phyloP scores from a whole-genome alignment of 2,797 vertebrate genomes.

The Pangasius macronema region DNA sequence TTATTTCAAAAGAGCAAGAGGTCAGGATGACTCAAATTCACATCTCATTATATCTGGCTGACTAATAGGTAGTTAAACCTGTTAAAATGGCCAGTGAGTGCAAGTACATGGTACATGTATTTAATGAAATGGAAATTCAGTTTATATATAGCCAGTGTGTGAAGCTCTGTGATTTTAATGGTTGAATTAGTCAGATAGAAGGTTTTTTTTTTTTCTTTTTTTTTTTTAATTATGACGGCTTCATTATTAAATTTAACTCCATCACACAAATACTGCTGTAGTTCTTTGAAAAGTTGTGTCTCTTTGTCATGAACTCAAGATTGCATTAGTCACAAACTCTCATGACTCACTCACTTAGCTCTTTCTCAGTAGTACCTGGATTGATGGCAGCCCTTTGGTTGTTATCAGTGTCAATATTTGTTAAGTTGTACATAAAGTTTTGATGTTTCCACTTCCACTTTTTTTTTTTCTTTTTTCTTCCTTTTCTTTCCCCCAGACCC shows the following conservation, averaged over 20 bases:
- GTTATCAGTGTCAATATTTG: background rate
- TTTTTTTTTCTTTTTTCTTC: no score
- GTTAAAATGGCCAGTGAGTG: background rate
- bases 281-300: background rate
- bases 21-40: no score
- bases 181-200: slow-evolving; percentile 16
- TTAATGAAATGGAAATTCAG: background rate
- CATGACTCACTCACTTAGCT: background rate
- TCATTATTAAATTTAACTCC: background rate
- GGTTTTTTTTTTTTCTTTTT: background rate
- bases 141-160: background rate
- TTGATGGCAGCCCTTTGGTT: background rate
- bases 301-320: background rate
- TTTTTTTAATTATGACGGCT: background rate
- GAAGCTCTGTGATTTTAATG: background rate
- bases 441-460: no score
- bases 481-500: no score
- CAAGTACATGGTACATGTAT: background rate
- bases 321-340: background rate
- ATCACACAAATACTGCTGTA: no score
- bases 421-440: background rate
- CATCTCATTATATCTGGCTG: background rate
- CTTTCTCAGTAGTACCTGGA: background rate
- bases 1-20: background rate
- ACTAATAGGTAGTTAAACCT: background rate